These are phyloP conservation scores for Pseudanteris insignis DNA, from an alignment of 2,888 invertebrate genomes.

Conservation along the genomic window DNA sequence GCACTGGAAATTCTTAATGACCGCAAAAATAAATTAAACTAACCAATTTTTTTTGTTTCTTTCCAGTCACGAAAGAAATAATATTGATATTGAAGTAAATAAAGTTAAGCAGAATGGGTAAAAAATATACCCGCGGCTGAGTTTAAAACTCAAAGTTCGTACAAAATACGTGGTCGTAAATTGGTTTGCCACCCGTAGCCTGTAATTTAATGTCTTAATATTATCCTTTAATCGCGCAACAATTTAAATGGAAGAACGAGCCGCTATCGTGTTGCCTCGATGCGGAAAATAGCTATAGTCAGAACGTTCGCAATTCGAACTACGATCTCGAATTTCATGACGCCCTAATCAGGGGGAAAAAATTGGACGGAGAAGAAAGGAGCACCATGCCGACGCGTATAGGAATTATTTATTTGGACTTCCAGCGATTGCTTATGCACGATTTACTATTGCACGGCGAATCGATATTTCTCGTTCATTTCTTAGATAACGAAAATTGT, in stretches of 20 bases:
- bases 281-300: slow-evolving; percentile 24
- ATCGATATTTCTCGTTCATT: too few relatives aligned
- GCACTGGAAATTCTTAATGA: too few relatives aligned
- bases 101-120: neutral
- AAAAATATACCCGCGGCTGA: slow-evolving; percentile 2
- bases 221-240: slow-evolving; percentile 32
- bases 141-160: too few relatives aligned
- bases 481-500: too few relatives aligned
- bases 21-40: too few relatives aligned
- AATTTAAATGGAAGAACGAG: slow-evolving; percentile 25
- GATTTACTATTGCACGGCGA: too few relatives aligned
- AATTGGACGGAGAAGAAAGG: too few relatives aligned
- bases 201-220: slow-evolving; percentile 38
- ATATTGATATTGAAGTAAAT: neutral
- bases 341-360: slow-evolving; percentile 4
- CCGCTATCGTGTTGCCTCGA: slow-evolving; percentile 22
- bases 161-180: slow-evolving; percentile 10
- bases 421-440: too few relatives aligned
- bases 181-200: slow-evolving; percentile 3
- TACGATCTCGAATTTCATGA: slow-evolving; percentile 34
- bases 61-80: too few relatives aligned
- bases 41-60: neutral
- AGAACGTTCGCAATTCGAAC: slow-evolving; percentile 24
- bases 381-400: too few relatives aligned
- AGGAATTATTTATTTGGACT: too few relatives aligned